Percentiles rank a stretch among this genome's conserved stretches.
phyloP scores from a whole-genome alignment of 2,113 vertebrate genomes.

The Tachysurus vachellii region DNA sequence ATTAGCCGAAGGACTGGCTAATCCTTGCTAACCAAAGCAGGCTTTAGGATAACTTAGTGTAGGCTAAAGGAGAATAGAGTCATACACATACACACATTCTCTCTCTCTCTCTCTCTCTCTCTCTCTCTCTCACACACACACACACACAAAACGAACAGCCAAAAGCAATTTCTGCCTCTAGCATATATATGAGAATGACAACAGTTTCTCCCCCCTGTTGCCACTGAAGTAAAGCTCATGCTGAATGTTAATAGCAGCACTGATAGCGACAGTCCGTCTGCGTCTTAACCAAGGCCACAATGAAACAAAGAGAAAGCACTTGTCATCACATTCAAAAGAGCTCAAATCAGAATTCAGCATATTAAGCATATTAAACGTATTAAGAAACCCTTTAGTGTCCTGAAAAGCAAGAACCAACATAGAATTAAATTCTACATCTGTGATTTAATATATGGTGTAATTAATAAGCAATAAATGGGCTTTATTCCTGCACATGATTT shows the following conservation, averaged over 20 bases:
- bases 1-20: conserved; percentile 5
- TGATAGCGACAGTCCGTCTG: background rate
- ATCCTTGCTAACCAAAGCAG: conserved; percentile 6
- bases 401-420: background rate
- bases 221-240: conserved; percentile 14
- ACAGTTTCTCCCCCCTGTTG: background rate
- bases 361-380: background rate
- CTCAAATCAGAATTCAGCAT: background rate
- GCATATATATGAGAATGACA: background rate
- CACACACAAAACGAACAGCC: conserved; percentile 21
- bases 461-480: background rate
- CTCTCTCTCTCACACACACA: background rate
- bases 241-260: conserved; percentile 12
- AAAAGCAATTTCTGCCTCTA: conserved; percentile 29
- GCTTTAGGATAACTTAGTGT: background rate
- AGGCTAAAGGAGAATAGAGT: background rate
- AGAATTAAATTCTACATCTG: background rate
- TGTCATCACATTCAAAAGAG: background rate
- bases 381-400: background rate
- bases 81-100: background rate
- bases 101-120: background rate
- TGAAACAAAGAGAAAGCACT: background rate
- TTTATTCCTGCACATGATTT: background rate
- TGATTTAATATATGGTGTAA: background rate
- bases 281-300: background rate